phyloP scores from a whole-genome alignment of 2,888 invertebrate species.

The Rhopalosiphum nymphaeae region DNA sequence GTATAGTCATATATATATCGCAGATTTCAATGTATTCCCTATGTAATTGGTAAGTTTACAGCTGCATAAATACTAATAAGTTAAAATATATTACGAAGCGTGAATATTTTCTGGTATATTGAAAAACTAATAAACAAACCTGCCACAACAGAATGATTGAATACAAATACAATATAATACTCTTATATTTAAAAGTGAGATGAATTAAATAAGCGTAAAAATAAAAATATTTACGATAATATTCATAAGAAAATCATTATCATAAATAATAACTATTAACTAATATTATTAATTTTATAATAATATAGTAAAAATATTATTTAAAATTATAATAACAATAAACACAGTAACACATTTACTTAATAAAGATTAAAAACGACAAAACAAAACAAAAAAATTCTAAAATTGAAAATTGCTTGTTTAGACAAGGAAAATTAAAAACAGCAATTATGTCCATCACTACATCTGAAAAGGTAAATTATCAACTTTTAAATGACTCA shows the following conservation, averaged over 20 bases:
- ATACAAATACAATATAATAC: neutral
- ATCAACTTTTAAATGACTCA: neutral
- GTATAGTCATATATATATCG: neutral
- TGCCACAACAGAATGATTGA: neutral
- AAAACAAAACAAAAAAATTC: neutral
- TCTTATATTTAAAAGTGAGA: neutral
- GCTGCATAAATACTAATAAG: neutral
- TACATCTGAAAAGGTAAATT: neutral
- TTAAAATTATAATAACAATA: neutral
- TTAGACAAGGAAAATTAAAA: neutral
- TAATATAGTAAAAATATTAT: neutral
- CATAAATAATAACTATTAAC: neutral
- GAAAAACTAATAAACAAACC: neutral
- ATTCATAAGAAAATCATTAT: neutral
- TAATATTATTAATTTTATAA: neutral
- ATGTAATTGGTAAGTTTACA: neutral
- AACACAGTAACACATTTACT: too few relatives aligned
- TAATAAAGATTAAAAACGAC: neutral
- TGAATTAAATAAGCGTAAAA: neutral
- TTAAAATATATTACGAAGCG: neutral
- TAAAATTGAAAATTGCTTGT: neutral
- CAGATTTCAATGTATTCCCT: neutral
- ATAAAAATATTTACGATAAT: neutral
- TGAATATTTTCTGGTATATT: neutral
- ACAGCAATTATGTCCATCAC: neutral